Conservation (phyloP, 1,140 invertebrate genomes). For the Diprion similis region DNA sequence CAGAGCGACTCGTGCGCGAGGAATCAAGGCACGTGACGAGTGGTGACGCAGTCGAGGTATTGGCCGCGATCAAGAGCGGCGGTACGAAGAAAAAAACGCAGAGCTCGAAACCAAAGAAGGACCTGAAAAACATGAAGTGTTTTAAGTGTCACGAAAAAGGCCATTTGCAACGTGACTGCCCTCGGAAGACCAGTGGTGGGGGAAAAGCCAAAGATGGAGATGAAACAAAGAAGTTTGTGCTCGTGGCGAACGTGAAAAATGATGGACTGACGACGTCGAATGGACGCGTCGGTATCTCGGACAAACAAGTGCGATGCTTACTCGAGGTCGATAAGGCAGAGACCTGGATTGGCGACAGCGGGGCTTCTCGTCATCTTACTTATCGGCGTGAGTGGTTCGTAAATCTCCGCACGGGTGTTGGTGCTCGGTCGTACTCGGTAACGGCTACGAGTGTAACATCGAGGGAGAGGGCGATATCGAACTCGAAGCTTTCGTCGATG, state of each 20-base stretch:
- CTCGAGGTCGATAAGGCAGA: conserved; percentile 25
- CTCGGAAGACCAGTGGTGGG: conserved; percentile 12
- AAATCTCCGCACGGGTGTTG: conserved; percentile 14
- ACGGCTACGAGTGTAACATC: conserved; percentile 23
- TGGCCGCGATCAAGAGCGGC: conserved; percentile 9
- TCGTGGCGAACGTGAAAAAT: conserved; percentile 13
- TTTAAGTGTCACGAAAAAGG: conserved; percentile 25
- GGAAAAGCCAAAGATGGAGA: neutral
- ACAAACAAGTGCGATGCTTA: neutral
- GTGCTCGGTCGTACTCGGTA: conserved; percentile 26
- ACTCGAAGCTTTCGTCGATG: neutral
- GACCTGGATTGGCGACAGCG: conserved; percentile 29
- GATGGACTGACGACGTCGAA: conserved; percentile 3
- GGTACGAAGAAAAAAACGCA: conserved; percentile 17
- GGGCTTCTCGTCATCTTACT: conserved; percentile 28
- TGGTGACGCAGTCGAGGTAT: neutral
- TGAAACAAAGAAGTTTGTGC: conserved; percentile 16
- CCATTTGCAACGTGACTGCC: conserved; percentile 23
- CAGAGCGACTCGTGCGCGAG: neutral
- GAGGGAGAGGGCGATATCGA: neutral
- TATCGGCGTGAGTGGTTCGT: conserved; percentile 33
- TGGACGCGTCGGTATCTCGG: conserved; percentile 9
- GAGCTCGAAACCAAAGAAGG: conserved; percentile 15
- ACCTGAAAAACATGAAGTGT: neutral
- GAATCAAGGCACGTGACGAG: neutral